Conservation (phyloP, 2,797 vertebrate genomes). For the Glyptemys insculpta region DNA sequence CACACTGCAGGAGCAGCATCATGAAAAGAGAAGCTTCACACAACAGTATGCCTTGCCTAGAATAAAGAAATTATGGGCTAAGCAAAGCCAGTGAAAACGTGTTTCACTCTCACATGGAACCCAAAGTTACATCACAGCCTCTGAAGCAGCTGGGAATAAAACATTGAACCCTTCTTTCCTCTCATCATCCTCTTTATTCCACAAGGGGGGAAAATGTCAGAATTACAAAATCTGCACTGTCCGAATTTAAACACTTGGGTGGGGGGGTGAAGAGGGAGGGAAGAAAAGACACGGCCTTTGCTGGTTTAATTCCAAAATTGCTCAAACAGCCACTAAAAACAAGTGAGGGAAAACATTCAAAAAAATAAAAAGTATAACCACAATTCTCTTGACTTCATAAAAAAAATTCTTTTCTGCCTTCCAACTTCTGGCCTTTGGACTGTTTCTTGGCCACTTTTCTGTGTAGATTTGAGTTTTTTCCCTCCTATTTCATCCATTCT, state of each 20-base stretch:
- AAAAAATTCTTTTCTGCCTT: slow-evolving; percentile 55
- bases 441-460: slow-evolving; percentile 61
- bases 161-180: slow-evolving; percentile 45
- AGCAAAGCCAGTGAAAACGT: slow-evolving; percentile 14
- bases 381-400: slow-evolving; percentile 54
- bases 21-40: slow-evolving; percentile 32
- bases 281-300: slow-evolving; percentile 3
- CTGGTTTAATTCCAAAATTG: slow-evolving; percentile 55
- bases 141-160: not conserved
- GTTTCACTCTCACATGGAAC: not conserved
- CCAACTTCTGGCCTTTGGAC: slow-evolving; percentile 57
- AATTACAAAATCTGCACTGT: not conserved
- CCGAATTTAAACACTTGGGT: slow-evolving; percentile 45
- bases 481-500: slow-evolving; percentile 61
- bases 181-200: slow-evolving; percentile 80
- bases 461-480: slow-evolving; percentile 58
- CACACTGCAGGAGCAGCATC: not conserved
- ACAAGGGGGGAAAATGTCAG: slow-evolving; percentile 31
- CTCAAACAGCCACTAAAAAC: slow-evolving; percentile 52
- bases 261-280: not conserved
- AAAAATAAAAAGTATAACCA: slow-evolving; percentile 54
- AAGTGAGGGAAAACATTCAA: slow-evolving; percentile 40
- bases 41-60: slow-evolving; percentile 18
- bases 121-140: not conserved
- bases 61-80: slow-evolving; percentile 13